Evolutionary conservation across 2,113 vertebrate species (phyloP), one percentile per base, ranked within the genome.

Genomic region (Crocuta crocuta): DNA sequence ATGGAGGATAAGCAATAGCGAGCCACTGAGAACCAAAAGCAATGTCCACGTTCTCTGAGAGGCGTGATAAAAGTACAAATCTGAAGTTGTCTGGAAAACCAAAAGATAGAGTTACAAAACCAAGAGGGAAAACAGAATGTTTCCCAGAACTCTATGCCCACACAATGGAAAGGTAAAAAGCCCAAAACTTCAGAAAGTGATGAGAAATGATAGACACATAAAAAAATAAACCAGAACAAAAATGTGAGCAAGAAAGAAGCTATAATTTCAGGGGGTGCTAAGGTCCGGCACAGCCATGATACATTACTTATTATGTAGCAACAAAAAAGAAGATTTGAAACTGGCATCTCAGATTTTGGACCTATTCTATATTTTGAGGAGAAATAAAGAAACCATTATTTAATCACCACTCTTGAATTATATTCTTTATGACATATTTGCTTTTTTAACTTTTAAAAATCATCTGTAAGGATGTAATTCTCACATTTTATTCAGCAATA

Each of bases 41-140:
- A 95, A 86, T 91, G 87, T 94, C 94, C 86, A 94, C 89, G 73
- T 73, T 96, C 96, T 92, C 53, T 82, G 74, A 95, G 94, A 97
- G 84, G 55, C 89, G 66, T 91, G 84, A 96, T 91, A 50, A 92
- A 96, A 96, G 65, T 50, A 7, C 43, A 88, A 48, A 50, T 65
- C 53, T 74, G 66, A 89, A 86, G 58, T 78, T 94, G 73, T 78
- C 89, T 95, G 17, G 63, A 91, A 96, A 96, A 89, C 76, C 90
- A 93, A 97, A 97, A 91, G 68, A 13, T 17, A 91, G 74, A 94
- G 23, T 87, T 78, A 92, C 31, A 82, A 93, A 97, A 82, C 84
- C 95, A 86, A 96, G 55, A 79, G 58, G 90, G 88, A 97, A 95
- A 97, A 96, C 53, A 88, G 91, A 96, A 76, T 65, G 50, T 43